phyloP scores from a whole-genome alignment of 2,113 vertebrate genomes.

The Peromyscus californicus region DNA sequence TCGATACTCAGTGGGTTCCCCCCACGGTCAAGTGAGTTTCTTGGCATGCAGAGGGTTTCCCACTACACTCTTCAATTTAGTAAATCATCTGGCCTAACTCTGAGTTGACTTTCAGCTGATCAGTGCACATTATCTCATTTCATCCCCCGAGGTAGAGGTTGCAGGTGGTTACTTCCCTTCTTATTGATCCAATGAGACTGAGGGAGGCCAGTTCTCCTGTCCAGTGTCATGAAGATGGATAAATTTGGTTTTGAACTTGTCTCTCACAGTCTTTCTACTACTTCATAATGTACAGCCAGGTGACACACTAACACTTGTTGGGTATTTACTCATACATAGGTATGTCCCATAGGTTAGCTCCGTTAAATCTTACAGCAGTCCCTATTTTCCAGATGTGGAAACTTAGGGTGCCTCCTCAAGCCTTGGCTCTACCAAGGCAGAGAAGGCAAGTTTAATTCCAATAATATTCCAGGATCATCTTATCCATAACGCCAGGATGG shows the following conservation, averaged over 20 bases:
- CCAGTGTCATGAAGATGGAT: not conserved
- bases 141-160: not conserved
- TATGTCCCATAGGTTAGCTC: not conserved
- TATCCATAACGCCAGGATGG: not conserved
- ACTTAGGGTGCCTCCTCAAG: not conserved
- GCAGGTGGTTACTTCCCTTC: not conserved
- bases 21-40: not conserved
- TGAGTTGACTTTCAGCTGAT: not conserved
- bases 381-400: not conserved
- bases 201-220: not conserved
- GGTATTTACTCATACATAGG: not conserved
- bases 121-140: not conserved
- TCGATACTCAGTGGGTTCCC: not conserved
- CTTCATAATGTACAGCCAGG: not conserved
- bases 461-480: not conserved
- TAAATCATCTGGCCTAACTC: not conserved
- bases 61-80: not conserved
- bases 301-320: fast-evolving
- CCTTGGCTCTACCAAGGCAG: not conserved
- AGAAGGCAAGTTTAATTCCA: not conserved
- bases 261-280: not conserved
- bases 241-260: not conserved
- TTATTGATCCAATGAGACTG: not conserved
- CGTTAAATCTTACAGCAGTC: not conserved
- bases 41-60: not conserved